Evolutionary conservation across 2,113 vertebrate genomes (phyloP), one percentile per base, ranked within the genome.

Genomic region (Acrocephalus kingi): DNA sequence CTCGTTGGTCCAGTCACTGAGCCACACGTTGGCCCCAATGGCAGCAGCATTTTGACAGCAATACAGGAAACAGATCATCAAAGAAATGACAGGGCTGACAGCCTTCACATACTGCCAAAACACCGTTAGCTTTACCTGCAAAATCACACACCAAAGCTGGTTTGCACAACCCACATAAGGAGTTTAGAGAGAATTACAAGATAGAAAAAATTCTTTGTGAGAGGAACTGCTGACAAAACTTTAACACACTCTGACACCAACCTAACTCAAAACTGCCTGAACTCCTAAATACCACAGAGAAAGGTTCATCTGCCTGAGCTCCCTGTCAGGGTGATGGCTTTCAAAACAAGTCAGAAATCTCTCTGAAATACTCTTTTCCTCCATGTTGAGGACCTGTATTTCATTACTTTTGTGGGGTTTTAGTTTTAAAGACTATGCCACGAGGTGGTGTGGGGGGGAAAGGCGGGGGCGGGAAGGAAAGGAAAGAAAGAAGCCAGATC

Each of bases 1-100:
- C 54, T 99, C 99, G 0, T 98, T 99, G 87, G 99, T 98, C 99
- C 99, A 99, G 84, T 97, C 96, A 45, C 99, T 99, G 89, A 99
- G 99, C 99, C 99, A 99, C 93, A 99, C 94, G 4, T 98, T 99
- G 39, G 98, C 98, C 28, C 99, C 99, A 0, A 99, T 98, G 66
- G 99, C 81, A 5, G 99, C 98, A 4, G 98, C 98, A 6, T 98
- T 99, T 97, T 99, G 99, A 79, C 98, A 98, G 87, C 89, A 97
- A 6, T 99, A 99, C 18, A 99, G 97, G 79, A 99, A 93, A 74
- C 98, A 99, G 94, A 99, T 98, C 82, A 97, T 62, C 39, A 99
- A 67, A 0, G 98, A 98, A 41, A 98, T 92, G 7, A 97, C 67
- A 17, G 98, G 96, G 16, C 98, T 96, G 20, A 99, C 97, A 3